Evolutionary conservation across 1,140 invertebrate species (phyloP).

Genomic region (Trichonephila clavipes): DNA sequence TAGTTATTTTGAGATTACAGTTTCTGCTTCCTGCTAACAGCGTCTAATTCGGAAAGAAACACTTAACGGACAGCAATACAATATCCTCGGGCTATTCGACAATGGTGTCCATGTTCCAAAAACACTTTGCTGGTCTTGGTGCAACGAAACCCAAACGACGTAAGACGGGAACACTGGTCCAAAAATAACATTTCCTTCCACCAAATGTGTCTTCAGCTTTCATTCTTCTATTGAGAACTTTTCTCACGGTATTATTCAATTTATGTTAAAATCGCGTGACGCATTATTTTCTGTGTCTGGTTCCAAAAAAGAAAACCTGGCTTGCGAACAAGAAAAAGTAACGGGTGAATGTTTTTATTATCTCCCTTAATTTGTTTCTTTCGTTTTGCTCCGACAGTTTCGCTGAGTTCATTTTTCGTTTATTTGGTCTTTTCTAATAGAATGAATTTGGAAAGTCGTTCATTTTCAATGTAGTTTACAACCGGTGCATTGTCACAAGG

Average conservation of each 20-base stretch:
- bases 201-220: background rate
- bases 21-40: background rate
- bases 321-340: background rate
- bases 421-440: background rate
- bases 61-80: background rate
- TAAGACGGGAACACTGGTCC: background rate
- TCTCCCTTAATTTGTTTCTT: background rate
- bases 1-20: background rate
- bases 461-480: too few species aligned
- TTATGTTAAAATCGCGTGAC: constrained; percentile 12
- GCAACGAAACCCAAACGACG: background rate
- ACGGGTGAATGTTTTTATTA: background rate
- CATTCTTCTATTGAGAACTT: background rate
- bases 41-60: background rate
- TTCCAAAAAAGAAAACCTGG: background rate
- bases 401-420: background rate
- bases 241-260: constrained; percentile 31
- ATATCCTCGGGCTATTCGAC: background rate
- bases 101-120: background rate
- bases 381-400: background rate
- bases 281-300: background rate
- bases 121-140: background rate
- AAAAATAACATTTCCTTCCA: constrained; percentile 1
- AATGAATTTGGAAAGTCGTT: too few species aligned
- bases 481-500: too few species aligned